Conservation (phyloP, 1,140 invertebrate species). For the Leucophenga varia region DNA sequence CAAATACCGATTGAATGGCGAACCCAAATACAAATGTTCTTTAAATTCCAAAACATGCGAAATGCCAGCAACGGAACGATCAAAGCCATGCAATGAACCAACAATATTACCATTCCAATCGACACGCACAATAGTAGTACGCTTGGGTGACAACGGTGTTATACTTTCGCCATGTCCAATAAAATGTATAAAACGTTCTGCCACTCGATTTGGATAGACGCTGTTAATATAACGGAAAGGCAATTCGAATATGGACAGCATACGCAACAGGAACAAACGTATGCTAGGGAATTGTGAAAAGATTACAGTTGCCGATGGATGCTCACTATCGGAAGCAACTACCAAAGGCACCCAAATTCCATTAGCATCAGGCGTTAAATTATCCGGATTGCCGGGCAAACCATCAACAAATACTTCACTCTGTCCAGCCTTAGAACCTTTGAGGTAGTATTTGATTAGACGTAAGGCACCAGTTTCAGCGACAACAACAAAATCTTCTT, state of each 20-base stretch:
- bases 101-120: constrained; percentile 68
- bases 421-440: constrained; percentile 68
- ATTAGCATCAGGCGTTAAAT: constrained; percentile 66
- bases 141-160: constrained; percentile 42
- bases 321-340: constrained; percentile 57
- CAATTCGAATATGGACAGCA: constrained; percentile 59
- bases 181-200: constrained; percentile 52
- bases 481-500: constrained; percentile 77
- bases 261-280: constrained; percentile 61
- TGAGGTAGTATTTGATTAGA: constrained; percentile 68
- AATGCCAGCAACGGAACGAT: constrained; percentile 56
- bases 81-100: constrained; percentile 61
- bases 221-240: constrained; percentile 61
- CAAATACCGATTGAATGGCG: constrained; percentile 69
- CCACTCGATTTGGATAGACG: constrained; percentile 57
- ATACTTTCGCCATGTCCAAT: constrained; percentile 57
- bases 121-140: constrained; percentile 61
- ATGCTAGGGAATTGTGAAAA: constrained; percentile 63
- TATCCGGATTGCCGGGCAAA: constrained; percentile 77
- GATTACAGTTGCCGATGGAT: constrained; percentile 57
- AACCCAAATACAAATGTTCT: constrained; percentile 62
- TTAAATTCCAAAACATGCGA: constrained; percentile 65
- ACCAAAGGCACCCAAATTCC: constrained; percentile 70
- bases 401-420: constrained; percentile 72
- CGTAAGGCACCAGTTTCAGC: constrained; percentile 63